These are phyloP conservation scores for Pterobdella sp. DNA, from an alignment of 2,888 invertebrate genomes.

Conservation along the genomic window DNA sequence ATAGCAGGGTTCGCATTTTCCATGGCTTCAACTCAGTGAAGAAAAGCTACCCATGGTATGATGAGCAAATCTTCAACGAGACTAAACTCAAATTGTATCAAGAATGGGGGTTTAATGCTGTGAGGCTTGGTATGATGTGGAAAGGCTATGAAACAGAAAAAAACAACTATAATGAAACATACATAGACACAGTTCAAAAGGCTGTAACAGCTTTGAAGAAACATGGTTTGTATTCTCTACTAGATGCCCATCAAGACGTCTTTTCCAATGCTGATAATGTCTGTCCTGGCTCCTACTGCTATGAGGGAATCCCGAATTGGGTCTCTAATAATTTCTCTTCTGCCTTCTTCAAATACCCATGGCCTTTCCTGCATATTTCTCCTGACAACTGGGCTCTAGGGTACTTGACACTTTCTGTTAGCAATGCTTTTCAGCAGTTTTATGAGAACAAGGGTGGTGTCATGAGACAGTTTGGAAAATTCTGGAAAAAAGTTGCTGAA, in stretches of 20 bases:
- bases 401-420: slow-evolving; percentile 41
- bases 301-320: slow-evolving; percentile 43
- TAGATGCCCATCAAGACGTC: slow-evolving; percentile 44
- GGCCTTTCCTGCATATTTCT: slow-evolving; percentile 37
- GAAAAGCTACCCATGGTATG: slow-evolving; percentile 41
- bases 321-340: slow-evolving; percentile 39
- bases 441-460: slow-evolving; percentile 40
- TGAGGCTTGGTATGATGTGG: slow-evolving; percentile 44
- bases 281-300: slow-evolving; percentile 36
- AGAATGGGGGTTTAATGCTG: slow-evolving; percentile 43
- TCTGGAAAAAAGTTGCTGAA: slow-evolving; percentile 40
- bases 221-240: slow-evolving; percentile 40
- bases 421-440: slow-evolving; percentile 41
- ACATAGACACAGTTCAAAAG: slow-evolving; percentile 37
- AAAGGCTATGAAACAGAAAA: slow-evolving; percentile 39
- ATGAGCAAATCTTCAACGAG: slow-evolving; percentile 38
- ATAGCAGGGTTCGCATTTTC: slow-evolving; percentile 40
- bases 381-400: slow-evolving; percentile 36
- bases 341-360: slow-evolving; percentile 39
- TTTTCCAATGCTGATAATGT: slow-evolving; percentile 26
- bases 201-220: slow-evolving; percentile 44
- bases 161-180: slow-evolving; percentile 39
- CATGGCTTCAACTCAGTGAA: slow-evolving; percentile 42
- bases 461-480: slow-evolving; percentile 36
- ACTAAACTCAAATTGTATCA: slow-evolving; percentile 36